Percentiles rank a stretch among this genome's conserved stretches.
Evolutionary conservation across 2,888 invertebrate genomes (phyloP).

Genomic region (Cylindroiulus punctatus): DNA sequence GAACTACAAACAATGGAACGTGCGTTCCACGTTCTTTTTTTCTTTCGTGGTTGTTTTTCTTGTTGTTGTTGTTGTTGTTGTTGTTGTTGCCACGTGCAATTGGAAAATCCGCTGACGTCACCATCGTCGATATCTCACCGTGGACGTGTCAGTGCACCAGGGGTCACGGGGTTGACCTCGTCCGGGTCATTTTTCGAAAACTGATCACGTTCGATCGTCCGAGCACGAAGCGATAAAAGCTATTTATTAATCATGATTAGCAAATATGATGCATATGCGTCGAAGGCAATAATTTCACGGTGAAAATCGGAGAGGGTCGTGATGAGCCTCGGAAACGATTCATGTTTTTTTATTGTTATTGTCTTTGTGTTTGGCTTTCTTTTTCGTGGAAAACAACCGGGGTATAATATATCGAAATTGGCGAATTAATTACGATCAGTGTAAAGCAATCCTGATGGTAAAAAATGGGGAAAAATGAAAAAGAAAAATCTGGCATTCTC

Average conservation of each 20-base stretch:
- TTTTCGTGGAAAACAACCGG: neutral
- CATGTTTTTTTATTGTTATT: neutral
- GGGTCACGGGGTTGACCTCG: neutral
- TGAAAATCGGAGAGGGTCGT: neutral
- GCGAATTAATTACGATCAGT: no score
- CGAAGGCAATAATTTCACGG: neutral
- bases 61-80: no score
- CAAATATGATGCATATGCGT: neutral
- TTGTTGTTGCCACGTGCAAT: no score
- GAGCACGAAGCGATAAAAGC: neutral
- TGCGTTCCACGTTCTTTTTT: no score
- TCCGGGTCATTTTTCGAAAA: no score
- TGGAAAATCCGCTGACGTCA: no score
- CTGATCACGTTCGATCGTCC: neutral
- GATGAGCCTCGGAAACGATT: neutral
- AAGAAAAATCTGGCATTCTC: no score
- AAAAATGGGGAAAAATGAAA: no score
- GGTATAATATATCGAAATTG: neutral
- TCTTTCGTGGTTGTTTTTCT: no score
- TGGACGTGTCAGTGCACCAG: neutral
- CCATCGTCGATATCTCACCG: neutral
- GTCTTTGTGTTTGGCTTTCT: neutral
- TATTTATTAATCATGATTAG: constrained; percentile 20
- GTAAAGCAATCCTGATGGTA: no score
- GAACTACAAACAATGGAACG: no score